Evolutionary conservation across 2,888 invertebrate species (phyloP).

Genomic region (Trichacis sp.): DNA sequence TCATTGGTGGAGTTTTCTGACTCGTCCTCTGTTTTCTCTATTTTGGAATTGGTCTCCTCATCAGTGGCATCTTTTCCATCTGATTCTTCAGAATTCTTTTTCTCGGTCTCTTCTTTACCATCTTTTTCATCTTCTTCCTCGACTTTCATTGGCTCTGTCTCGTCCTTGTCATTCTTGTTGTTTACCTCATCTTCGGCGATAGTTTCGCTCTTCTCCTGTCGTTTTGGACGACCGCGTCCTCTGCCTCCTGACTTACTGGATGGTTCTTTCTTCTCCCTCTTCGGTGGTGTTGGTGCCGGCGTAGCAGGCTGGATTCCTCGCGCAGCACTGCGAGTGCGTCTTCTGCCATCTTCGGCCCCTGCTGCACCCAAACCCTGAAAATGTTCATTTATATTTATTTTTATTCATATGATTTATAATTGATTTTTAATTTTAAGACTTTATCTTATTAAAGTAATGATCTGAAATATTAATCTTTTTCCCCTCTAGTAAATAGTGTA

Average conservation of each 20-base stretch:
- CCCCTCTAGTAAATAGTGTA: no score
- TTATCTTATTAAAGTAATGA: no score
- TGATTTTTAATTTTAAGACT: no score
- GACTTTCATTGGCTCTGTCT: constrained; percentile 63
- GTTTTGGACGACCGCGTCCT: constrained; percentile 65
- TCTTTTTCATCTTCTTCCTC: constrained; percentile 57
- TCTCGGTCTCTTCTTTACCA: constrained; percentile 50
- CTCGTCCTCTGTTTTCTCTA: constrained; percentile 58
- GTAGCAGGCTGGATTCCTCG: constrained; percentile 70
- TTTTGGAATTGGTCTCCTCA: constrained; percentile 58
- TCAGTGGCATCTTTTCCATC: constrained; percentile 48
- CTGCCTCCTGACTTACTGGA: constrained; percentile 63
- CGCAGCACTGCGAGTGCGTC: constrained; percentile 73
- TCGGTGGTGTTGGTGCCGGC: constrained; percentile 71
- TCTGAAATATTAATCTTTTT: no score
- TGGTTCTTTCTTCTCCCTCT: constrained; percentile 69
- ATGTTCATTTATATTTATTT: no score
- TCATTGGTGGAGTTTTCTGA: constrained; percentile 56
- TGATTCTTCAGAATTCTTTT: constrained; percentile 42
- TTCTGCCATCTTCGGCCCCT: constrained; percentile 71
- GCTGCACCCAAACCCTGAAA: constrained; percentile 69
- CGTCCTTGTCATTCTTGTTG: constrained; percentile 62
- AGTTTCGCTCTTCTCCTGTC: constrained; percentile 62
- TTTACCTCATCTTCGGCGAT: constrained; percentile 60
- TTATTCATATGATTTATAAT: neutral